Conservation (phyloP, 2,113 vertebrate species). For the Trochalopteron elliotii region DNA sequence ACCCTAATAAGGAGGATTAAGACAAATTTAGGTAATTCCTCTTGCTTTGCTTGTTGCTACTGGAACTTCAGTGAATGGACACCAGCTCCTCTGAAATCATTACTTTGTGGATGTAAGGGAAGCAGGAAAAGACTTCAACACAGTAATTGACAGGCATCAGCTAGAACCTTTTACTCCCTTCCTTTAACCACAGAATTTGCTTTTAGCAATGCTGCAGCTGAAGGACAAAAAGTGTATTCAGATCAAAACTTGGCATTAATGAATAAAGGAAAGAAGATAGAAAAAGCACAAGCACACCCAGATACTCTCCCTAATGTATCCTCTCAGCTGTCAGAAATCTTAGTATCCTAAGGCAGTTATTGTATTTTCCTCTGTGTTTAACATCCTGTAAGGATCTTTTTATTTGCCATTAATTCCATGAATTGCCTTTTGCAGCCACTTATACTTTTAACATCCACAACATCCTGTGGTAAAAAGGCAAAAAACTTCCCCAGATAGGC, state of each 20-base stretch:
- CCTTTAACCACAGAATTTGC: neutral
- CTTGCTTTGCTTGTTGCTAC: neutral
- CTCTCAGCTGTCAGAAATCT: neutral
- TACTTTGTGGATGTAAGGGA: neutral
- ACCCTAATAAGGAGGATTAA: neutral
- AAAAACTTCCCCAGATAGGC: neutral
- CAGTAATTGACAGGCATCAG: neutral
- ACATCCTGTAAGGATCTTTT: neutral
- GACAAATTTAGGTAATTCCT: neutral
- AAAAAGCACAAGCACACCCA: neutral
- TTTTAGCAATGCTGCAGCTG: neutral
- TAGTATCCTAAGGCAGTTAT: neutral
- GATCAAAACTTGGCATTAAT: neutral
- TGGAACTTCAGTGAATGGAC: neutral
- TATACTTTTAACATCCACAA: neutral
- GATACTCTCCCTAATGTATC: neutral
- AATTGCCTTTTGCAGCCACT: neutral
- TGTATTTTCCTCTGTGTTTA: neutral
- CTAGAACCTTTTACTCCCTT: neutral
- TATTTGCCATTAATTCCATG: neutral
- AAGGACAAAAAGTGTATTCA: neutral
- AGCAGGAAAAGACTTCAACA: neutral
- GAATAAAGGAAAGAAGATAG: neutral
- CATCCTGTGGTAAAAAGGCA: neutral
- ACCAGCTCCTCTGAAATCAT: neutral